Evolutionary conservation across 2,113 vertebrate genomes (phyloP).

Genomic region (Piaya cayana): DNA sequence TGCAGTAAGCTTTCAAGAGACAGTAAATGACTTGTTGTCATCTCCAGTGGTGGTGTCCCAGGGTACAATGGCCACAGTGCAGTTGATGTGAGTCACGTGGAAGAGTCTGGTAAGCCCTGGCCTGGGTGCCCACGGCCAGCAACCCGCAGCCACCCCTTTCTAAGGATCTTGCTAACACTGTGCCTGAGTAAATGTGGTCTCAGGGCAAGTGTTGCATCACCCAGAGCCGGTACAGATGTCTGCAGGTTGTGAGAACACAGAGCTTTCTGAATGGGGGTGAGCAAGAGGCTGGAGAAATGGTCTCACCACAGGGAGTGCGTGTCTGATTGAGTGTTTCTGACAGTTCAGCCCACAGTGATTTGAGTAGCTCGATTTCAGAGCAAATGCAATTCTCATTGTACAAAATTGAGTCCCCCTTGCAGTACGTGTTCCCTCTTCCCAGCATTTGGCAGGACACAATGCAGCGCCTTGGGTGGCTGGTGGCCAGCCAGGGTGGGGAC

Average conservation of each 20-base stretch:
- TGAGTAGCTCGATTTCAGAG: not conserved
- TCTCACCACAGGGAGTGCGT: fast-evolving
- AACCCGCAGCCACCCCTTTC: fast-evolving
- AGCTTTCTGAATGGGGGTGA: not conserved
- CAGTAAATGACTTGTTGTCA: not conserved
- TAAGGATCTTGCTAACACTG: not conserved
- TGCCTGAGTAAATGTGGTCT: not conserved
- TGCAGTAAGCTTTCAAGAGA: not conserved
- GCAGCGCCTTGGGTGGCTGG: fast-evolving
- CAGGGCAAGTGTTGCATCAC: fast-evolving
- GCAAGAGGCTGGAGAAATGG: not conserved
- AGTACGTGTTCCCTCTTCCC: not conserved
- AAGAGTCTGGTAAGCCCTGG: not conserved
- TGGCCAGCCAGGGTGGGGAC: not conserved
- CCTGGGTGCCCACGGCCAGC: fast-evolving
- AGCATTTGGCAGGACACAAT: fast-evolving
- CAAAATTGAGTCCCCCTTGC: not conserved
- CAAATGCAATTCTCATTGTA: not conserved
- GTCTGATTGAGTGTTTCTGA: fast-evolving
- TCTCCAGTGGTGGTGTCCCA: not conserved
- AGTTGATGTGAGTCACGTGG: not conserved
- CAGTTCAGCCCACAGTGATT: fast-evolving
- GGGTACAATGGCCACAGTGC: fast-evolving
- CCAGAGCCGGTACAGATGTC: not conserved
- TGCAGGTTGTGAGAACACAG: fast-evolving